Conservation (phyloP, 2,888 invertebrate species). For the Hirtodrosophila histrioides region DNA sequence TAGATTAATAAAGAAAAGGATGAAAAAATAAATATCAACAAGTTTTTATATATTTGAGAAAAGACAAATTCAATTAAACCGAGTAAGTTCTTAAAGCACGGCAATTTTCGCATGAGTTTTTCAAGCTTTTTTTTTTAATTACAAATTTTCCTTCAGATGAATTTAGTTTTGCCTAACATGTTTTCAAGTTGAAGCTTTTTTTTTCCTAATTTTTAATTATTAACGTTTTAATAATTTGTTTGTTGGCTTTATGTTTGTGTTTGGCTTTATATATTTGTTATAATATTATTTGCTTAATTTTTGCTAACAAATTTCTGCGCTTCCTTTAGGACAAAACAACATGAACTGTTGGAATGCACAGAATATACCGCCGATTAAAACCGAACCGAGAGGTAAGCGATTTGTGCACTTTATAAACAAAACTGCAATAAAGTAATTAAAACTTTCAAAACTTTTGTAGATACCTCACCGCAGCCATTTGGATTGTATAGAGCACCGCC, state of each 20-base stretch:
- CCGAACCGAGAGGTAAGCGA: slow-evolving; percentile 83
- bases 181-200: background rate
- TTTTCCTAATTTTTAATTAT: background rate
- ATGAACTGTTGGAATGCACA: slow-evolving; percentile 79
- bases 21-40: slow-evolving; percentile 17
- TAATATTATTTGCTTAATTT: slow-evolving; percentile 13
- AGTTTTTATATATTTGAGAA: slow-evolving; percentile 19
- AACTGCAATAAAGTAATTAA: too few species aligned
- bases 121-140: background rate
- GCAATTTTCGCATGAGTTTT: slow-evolving; percentile 34
- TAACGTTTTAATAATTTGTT: background rate
- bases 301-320: slow-evolving; percentile 39
- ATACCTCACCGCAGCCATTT: slow-evolving; percentile 83
- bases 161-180: background rate
- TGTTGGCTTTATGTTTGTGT: background rate
- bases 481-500: slow-evolving; percentile 78
- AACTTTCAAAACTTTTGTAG: slow-evolving; percentile 44
- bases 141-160: background rate
- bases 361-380: slow-evolving; percentile 82
- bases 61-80: slow-evolving; percentile 4
- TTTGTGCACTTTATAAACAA: too few species aligned
- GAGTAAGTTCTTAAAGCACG: slow-evolving; percentile 35
- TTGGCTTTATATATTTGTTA: slow-evolving; percentile 6
- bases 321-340: slow-evolving; percentile 65
- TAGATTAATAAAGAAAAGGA: slow-evolving; percentile 54